These are phyloP conservation scores for Schizopygopsis malacanthus DNA, from an alignment of 2,797 vertebrate species.

Conservation along the genomic window DNA sequence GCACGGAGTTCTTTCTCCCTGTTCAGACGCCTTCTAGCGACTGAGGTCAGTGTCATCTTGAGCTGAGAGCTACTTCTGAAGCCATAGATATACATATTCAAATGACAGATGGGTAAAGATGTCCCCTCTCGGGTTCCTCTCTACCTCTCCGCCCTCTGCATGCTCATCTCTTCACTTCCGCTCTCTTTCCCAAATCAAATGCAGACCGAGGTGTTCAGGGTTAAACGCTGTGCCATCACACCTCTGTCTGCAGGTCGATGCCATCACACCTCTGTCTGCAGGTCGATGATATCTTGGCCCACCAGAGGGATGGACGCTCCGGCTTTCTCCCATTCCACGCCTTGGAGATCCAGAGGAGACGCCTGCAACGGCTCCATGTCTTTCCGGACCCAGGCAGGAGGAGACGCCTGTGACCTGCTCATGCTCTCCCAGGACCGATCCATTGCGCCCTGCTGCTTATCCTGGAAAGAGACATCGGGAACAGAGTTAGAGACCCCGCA, in stretches of 20 bases:
- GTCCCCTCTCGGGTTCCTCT: slow-evolving; percentile 32
- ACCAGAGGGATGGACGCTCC: slow-evolving; percentile 93
- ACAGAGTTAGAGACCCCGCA: not conserved
- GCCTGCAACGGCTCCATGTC: slow-evolving; percentile 92
- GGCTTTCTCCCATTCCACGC: slow-evolving; percentile 96
- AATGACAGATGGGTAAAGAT: slow-evolving; percentile 54
- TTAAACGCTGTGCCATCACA: slow-evolving; percentile 84
- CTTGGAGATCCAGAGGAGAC: slow-evolving; percentile 92
- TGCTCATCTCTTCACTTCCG: slow-evolving; percentile 55
- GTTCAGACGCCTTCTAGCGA: slow-evolving; percentile 53
- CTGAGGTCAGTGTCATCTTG: slow-evolving; percentile 39
- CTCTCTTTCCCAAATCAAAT: slow-evolving; percentile 71
- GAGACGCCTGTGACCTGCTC: slow-evolving; percentile 89
- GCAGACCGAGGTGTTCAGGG: slow-evolving; percentile 75
- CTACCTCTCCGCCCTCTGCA: slow-evolving; percentile 58
- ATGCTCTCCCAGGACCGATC: slow-evolving; percentile 97
- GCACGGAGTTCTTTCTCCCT: slow-evolving; percentile 62
- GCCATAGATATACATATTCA: slow-evolving; percentile 73
- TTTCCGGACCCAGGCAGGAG: slow-evolving; percentile 94
- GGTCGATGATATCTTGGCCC: slow-evolving; percentile 98
- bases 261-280: slow-evolving; percentile 99
- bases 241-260: slow-evolving; percentile 99
- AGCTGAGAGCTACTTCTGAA: slow-evolving; percentile 62
- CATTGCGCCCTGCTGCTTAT: slow-evolving; percentile 92
- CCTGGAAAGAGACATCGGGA: slow-evolving; percentile 70